These are phyloP conservation scores for Diprion similis DNA, from an alignment of 1,140 invertebrate genomes.

Conservation along the genomic window DNA sequence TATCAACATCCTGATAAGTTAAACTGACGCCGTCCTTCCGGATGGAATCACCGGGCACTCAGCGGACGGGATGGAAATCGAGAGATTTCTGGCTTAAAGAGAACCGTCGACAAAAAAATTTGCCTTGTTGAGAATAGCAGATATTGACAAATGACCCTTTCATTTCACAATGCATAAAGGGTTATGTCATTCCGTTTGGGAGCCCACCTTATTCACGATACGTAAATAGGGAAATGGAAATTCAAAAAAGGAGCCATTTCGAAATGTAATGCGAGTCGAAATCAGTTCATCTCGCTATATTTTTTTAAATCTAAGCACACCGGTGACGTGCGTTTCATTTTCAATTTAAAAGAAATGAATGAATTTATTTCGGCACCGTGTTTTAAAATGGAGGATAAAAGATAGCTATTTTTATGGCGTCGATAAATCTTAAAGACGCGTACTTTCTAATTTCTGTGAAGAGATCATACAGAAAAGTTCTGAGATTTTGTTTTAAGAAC, in stretches of 20 bases:
- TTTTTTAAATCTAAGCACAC: slow-evolving; percentile 16
- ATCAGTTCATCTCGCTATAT: slow-evolving; percentile 43
- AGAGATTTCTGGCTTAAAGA: slow-evolving; percentile 8
- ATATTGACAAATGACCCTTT: slow-evolving; percentile 17
- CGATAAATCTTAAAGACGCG: slow-evolving; percentile 21
- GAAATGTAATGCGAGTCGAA: slow-evolving; percentile 21
- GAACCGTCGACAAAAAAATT: background rate
- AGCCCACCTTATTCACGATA: too few relatives aligned
- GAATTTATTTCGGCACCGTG: slow-evolving; percentile 29
- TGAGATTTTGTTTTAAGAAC: slow-evolving; percentile 31
- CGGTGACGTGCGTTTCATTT: background rate
- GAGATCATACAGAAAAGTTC: slow-evolving; percentile 23
- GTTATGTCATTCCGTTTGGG: too few relatives aligned
- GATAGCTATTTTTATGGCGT: slow-evolving; percentile 25
- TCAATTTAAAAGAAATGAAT: slow-evolving; percentile 29
- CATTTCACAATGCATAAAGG: background rate
- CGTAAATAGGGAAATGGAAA: background rate
- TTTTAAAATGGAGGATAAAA: slow-evolving; percentile 36
- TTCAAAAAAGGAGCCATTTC: slow-evolving; percentile 18
- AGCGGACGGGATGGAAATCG: slow-evolving; percentile 19
- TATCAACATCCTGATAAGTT: slow-evolving; percentile 4
- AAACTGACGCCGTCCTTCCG: slow-evolving; percentile 21
- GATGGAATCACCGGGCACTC: slow-evolving; percentile 21
- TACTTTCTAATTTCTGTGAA: background rate
- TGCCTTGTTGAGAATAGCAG: slow-evolving; percentile 19